Base-by-base conservation (phyloP, 1,140 invertebrate genomes). In the Bombus superbus region DNA sequence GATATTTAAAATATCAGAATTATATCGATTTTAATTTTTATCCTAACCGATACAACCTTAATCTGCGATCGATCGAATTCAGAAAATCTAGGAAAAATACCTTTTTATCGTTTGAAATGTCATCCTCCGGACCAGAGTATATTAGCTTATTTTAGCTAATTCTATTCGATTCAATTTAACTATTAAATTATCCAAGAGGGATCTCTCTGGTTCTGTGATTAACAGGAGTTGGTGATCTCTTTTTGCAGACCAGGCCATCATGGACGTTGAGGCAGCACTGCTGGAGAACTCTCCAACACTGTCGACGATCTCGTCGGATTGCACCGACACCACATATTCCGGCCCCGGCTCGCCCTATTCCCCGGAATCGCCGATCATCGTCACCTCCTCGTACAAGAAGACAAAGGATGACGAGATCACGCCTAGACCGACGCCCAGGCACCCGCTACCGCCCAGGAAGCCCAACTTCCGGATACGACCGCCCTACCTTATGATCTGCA, bases 401-500 rank as follows among this genome's bases (percentile, higher is more conserved):
- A 92, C 91, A 59, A 86, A 88, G 47, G 91, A 92, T 57, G 86
- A 92, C 53, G 91, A 94, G 59, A 82, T 93, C 64, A 92, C 92
- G 32, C 89, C 92, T 18, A 92, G 88, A 81, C 91, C 93, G 3
- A 92, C 85, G 18, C 91, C 92, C n/a, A 91, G 92, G 87, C 83
- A 94, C 69, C 85, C 91, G 53, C 40, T 91, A 74, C 91, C 89
- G 69, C 66, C 86, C 86, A 92, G 91, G 85, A 95, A 95, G 87
- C 93, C 94, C 22, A 94, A 93, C 88, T 94, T 95, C 85, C 92
- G 93, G 81, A 95, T 95, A 93, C 92, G 93, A 93, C 94, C 94
- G 90, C 94, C 94, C 47, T 95, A 95, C 88, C 93, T 95, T 35
- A 95, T 95, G 94, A 95, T 95, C 59, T 95, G 92, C 84, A 94